Evolutionary conservation across 2,113 vertebrate genomes (phyloP), one percentile per base, ranked within the genome.

Genomic region (Microcebus murinus): DNA sequence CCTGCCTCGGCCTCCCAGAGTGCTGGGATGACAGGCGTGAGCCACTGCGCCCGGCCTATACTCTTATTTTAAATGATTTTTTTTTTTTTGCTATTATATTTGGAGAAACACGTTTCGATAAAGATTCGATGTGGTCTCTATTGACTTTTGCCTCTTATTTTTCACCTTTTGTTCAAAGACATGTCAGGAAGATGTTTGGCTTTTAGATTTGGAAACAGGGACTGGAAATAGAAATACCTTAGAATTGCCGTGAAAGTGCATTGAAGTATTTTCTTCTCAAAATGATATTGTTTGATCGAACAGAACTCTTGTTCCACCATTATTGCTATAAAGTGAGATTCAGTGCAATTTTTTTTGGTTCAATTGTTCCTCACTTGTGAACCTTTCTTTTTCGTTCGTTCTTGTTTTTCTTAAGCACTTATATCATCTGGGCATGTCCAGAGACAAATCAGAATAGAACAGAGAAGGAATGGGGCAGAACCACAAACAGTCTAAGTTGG

Each of bases 201-300:
- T 94, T 96, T 96, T 57, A 94, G 23, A 65, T 82, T 81, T 91
- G 67, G 87, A 88, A 91, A 63, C 21, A 48, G 31, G 34, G 7
- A 52, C 1, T 87, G 17, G n/a, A 96, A 95, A 87, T 4, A 92
- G 27, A 93, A 85, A 25, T 67, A 11, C 21, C 61, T 97, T 81
- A 77, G 31, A 87, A 34, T 48, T 90, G 36, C 8, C 55, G 31
- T 80, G 91, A 82, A 80, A 79, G 2, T 52, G 8, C 27, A 74
- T 18, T 42, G 10, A 10, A 57, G 8, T 73, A 18, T 79, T 94
- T 77, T 61, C 18, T 90, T 81, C n/a, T 83, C 67, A 57, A 95
- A 84, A 88, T 59, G 63, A 17, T 50, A 39, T 21, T 55, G 23
- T 77, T 83, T n/a, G 27, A 61, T 63, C 39, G 10, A 27, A 94